Evolutionary conservation across 2,888 invertebrate genomes (phyloP).

Genomic region (Cyclophora albipunctata): DNA sequence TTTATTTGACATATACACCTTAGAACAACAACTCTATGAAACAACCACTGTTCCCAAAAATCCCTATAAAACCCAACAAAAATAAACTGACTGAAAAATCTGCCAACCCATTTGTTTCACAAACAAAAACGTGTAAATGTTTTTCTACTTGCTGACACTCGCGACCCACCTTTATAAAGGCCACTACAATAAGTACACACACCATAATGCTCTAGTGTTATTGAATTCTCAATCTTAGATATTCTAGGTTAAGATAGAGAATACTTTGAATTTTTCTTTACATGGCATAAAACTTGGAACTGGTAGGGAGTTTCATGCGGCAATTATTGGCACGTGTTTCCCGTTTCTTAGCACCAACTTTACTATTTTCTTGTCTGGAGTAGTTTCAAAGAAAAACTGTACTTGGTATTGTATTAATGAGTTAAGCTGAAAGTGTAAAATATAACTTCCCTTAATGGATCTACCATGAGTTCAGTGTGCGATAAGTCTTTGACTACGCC

Average conservation of each 20-base stretch:
- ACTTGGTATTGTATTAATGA: not conserved
- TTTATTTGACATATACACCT: too few relatives aligned
- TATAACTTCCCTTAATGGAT: too few relatives aligned
- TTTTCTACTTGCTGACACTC: conserved; percentile 9
- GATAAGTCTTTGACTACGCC: too few relatives aligned
- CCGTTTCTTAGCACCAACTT: conserved; percentile 36
- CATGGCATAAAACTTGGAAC: conserved; percentile 24
- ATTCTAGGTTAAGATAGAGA: conserved; percentile 8
- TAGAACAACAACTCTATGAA: too few relatives aligned
- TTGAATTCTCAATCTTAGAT: conserved; percentile 2
- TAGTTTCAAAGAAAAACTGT: conserved; percentile 6
- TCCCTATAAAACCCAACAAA: not conserved
- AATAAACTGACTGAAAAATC: conserved; percentile 2
- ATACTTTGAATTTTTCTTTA: conserved; percentile 3
- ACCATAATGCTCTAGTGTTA: conserved; percentile 2
- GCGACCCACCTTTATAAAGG: conserved; percentile 4
- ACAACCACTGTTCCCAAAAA: not conserved
- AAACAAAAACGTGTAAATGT: conserved; percentile 6
- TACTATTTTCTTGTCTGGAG: conserved; percentile 25
- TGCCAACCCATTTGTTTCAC: conserved; percentile 8
- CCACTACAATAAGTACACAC: conserved; percentile 3
- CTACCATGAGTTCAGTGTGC: too few relatives aligned
- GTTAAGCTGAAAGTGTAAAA: too few relatives aligned
- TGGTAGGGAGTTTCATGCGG: conserved; percentile 34
- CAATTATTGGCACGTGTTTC: conserved; percentile 51